Evolutionary conservation across 1,140 invertebrate genomes (phyloP).

Genomic region (Copidosoma floridanum): DNA sequence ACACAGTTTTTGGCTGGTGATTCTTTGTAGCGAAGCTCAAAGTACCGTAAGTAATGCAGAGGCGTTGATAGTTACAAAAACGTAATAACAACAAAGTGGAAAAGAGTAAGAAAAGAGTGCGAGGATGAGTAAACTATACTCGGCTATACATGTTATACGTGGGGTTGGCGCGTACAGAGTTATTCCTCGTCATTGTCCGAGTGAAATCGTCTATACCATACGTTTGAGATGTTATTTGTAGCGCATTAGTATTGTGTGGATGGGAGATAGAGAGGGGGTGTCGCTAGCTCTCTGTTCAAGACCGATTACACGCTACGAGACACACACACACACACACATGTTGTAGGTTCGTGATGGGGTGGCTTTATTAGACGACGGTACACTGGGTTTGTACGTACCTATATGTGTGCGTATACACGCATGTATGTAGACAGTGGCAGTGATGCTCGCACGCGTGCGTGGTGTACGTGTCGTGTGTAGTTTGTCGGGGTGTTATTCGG

Average conservation of each 20-base stretch:
- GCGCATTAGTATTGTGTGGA: slow-evolving; percentile 57
- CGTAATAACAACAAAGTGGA: no score
- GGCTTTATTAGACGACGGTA: slow-evolving; percentile 52
- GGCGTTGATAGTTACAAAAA: no score
- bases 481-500: neutral
- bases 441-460: neutral
- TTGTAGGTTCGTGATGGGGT: slow-evolving; percentile 38
- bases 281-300: slow-evolving; percentile 48
- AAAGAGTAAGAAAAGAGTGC: no score
- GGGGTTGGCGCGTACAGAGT: slow-evolving; percentile 23
- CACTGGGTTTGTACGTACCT: no score
- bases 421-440: neutral
- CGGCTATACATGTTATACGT: no score
- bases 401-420: neutral
- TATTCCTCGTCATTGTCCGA: slow-evolving; percentile 52
- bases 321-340: no score
- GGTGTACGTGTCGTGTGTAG: neutral
- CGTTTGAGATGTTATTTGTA: slow-evolving; percentile 57
- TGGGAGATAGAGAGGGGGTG: slow-evolving; percentile 34
- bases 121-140: no score
- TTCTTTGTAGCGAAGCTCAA: no score
- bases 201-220: slow-evolving; percentile 55
- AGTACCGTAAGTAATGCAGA: no score
- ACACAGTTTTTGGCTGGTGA: no score
- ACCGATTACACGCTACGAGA: slow-evolving; percentile 55